Conservation (phyloP, 2,113 vertebrate species). For the Reinhardtius hippoglossoides region DNA sequence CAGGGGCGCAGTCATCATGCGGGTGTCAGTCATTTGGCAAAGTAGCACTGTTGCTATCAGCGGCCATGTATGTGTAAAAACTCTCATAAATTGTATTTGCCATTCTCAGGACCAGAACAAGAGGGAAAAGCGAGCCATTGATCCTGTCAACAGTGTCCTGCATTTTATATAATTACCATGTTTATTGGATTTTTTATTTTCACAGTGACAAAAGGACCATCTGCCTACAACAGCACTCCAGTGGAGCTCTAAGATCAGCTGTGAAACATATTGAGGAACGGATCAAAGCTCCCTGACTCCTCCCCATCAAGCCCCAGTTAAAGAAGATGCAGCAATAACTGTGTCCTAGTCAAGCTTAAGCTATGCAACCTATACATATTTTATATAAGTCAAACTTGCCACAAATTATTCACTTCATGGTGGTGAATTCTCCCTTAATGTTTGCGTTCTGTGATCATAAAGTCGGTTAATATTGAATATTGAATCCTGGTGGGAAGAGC, state of each 20-base stretch:
- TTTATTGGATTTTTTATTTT: constrained; percentile 89
- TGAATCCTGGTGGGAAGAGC: no score
- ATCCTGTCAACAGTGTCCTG: constrained; percentile 69
- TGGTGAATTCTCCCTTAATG: background rate
- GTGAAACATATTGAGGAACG: constrained; percentile 67
- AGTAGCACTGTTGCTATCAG: constrained; percentile 37
- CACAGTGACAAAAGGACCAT: constrained; percentile 82
- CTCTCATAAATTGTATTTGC: constrained; percentile 71
- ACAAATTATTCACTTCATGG: background rate
- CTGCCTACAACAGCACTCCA: constrained; percentile 79
- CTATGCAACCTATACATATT: background rate
- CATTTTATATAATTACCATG: constrained; percentile 86
- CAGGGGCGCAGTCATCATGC: no score
- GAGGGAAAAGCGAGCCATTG: constrained; percentile 55
- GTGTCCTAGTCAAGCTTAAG: background rate
- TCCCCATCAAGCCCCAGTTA: constrained; percentile 25
- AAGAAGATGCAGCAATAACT: background rate
- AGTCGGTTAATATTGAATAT: no score
- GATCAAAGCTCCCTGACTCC: constrained; percentile 68
- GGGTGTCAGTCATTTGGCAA: constrained; percentile 12
- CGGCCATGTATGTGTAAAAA: constrained; percentile 32
- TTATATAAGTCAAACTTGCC: no score
- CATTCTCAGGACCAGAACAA: constrained; percentile 70
- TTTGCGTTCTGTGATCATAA: no score
- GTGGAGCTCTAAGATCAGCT: constrained; percentile 71